Conservation (phyloP, 2,888 invertebrate species). For the Cataglyphis cursor region DNA sequence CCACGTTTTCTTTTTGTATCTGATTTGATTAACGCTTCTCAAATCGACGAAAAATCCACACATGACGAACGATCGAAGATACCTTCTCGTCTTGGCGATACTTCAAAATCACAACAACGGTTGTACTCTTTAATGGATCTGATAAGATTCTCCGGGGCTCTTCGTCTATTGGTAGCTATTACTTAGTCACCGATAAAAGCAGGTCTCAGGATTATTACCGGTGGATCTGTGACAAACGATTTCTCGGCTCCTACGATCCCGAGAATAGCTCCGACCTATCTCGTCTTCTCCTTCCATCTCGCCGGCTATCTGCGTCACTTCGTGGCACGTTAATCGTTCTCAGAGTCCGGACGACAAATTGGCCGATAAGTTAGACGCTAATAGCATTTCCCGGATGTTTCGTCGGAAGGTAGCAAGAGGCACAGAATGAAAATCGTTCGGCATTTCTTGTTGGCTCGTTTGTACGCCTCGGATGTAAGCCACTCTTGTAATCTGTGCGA, state of each 20-base stretch:
- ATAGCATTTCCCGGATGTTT: conserved; percentile 80
- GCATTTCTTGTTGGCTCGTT: conserved; percentile 50
- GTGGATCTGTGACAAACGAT: conserved; percentile 80
- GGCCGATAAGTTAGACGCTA: conserved; percentile 80
- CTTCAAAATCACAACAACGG: conserved; percentile 74
- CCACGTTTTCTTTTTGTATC: background rate
- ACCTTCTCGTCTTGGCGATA: conserved; percentile 64
- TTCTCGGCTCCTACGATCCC: conserved; percentile 67
- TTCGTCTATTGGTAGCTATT: conserved; percentile 82
- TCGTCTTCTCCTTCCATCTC: conserved; percentile 55
- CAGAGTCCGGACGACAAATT: conserved; percentile 80
- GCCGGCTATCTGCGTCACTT: conserved; percentile 72
- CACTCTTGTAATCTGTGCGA: conserved; percentile 41
- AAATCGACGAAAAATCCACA: conserved; percentile 50
- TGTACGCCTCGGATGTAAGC: conserved; percentile 2
- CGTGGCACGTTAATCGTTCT: conserved; percentile 80
- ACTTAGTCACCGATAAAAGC: conserved; percentile 82
- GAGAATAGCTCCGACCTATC: conserved; percentile 64
- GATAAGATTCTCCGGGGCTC: conserved; percentile 75
- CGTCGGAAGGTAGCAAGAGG: conserved; percentile 43
- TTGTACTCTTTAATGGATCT: conserved; percentile 80
- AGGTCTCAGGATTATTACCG: conserved; percentile 78
- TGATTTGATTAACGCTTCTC: conserved; percentile 57
- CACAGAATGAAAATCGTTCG: conserved; percentile 65
- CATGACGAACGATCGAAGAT: conserved; percentile 74